A percentile compares a stretch with the other conserved stretches of the same genome.
Evolutionary conservation across 2,888 invertebrate genomes (phyloP).

Genomic region (Agrotis ipsilon): DNA sequence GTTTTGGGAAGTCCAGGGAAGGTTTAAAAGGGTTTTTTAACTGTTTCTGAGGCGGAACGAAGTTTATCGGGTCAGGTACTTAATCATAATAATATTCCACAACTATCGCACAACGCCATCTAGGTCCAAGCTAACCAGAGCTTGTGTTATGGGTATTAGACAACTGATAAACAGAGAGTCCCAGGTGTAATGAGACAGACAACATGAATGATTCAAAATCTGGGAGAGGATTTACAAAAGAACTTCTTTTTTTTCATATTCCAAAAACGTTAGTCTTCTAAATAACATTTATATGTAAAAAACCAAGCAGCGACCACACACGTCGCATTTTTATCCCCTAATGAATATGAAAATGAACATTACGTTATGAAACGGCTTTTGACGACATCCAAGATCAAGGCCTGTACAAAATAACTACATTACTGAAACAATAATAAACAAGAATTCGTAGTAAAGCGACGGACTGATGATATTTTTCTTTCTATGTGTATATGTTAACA

Average conservation of each 20-base stretch:
- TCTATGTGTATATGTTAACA: not conserved
- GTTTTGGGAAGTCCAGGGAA: too few species aligned
- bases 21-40: too few species aligned
- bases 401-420: slow-evolving; percentile 25
- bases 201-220: too few species aligned
- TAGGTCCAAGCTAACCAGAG: too few species aligned
- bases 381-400: slow-evolving; percentile 33
- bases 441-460: slow-evolving; percentile 21
- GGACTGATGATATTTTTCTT: slow-evolving; percentile 44
- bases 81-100: too few species aligned
- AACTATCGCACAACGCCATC: too few species aligned
- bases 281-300: slow-evolving; percentile 16
- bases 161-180: too few species aligned
- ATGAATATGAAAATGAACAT: slow-evolving; percentile 50
- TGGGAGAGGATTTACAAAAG: not conserved
- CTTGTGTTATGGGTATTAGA: too few species aligned
- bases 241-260: too few species aligned
- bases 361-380: slow-evolving; percentile 28
- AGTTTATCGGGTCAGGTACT: too few species aligned
- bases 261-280: slow-evolving; percentile 4
- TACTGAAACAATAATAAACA: slow-evolving; percentile 37
- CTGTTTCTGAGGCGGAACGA: too few species aligned
- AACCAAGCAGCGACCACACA: slow-evolving; percentile 26
- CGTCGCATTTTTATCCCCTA: slow-evolving; percentile 38
- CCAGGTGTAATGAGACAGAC: too few species aligned